Percentiles rank a stretch among this genome's conserved stretches.
Conservation (phyloP, 2,888 invertebrate genomes). For the Drosophila maculinotata region DNA sequence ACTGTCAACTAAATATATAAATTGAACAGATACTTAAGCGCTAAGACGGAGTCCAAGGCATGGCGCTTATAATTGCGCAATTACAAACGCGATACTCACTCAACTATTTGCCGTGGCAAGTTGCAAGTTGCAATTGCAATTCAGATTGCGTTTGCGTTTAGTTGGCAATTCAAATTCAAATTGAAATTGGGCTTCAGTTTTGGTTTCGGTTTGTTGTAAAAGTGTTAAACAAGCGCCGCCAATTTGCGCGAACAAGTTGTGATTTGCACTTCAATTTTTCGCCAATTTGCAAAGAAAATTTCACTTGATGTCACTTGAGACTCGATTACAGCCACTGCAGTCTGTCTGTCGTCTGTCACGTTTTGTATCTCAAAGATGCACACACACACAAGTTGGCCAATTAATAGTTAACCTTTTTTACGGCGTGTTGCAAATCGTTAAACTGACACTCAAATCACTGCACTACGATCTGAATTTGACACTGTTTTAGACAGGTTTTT, state of each 20-base stretch:
- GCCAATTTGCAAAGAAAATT: conserved; percentile 51
- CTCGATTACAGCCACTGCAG: conserved; percentile 21
- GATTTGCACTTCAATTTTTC: conserved; percentile 57
- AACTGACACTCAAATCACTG: conserved; percentile 22
- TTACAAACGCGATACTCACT: conserved; percentile 62
- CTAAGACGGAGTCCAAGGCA: conserved; percentile 63
- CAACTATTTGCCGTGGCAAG: conserved; percentile 61
- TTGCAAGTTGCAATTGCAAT: conserved; percentile 62
- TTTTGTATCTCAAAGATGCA: conserved; percentile 41
- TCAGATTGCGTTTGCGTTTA: conserved; percentile 35
- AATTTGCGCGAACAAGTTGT: conserved; percentile 54
- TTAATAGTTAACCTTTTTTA: conserved; percentile 52
- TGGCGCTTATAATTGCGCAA: conserved; percentile 70
- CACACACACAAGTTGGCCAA: conserved; percentile 47
- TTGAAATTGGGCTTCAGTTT: conserved; percentile 24
- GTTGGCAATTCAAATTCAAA: conserved; percentile 46
- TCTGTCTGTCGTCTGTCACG: conserved; percentile 33
- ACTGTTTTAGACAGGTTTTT: conserved; percentile 22
- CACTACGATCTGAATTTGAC: conserved; percentile 26
- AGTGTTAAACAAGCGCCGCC: conserved; percentile 62
- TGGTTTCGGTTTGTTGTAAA: conserved; percentile 11
- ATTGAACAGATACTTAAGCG: conserved; percentile 69
- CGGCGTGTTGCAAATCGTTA: conserved; percentile 27
- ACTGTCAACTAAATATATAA: conserved; percentile 69
- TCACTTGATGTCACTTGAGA: conserved; percentile 42